Evolutionary conservation across 2,888 invertebrate genomes (phyloP).

Genomic region (Leptinotarsa rubiginosa): DNA sequence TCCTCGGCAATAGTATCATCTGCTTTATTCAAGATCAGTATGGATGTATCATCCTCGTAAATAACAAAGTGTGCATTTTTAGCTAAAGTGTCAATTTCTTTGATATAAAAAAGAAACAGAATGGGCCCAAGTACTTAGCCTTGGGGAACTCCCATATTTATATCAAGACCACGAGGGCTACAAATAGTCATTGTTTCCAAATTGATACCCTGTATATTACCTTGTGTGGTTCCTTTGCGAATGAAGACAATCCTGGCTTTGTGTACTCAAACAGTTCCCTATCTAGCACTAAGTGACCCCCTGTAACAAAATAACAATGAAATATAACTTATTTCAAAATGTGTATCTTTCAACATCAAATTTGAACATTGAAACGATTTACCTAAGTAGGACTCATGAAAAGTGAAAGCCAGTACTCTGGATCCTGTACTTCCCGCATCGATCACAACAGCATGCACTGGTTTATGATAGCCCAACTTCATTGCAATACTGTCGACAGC

Average conservation of each 20-base stretch:
- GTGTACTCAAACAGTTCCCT: constrained; percentile 85
- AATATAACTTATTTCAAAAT: background rate
- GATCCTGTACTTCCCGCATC: constrained; percentile 96
- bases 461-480: constrained; percentile 77
- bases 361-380: constrained; percentile 39
- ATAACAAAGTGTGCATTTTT: too few relatives aligned
- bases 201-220: constrained; percentile 63
- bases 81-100: too few relatives aligned
- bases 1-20: too few relatives aligned
- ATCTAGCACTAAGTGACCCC: constrained; percentile 80
- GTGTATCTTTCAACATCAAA: too few relatives aligned
- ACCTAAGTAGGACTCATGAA: constrained; percentile 83
- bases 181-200: too few relatives aligned
- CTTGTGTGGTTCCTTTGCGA: constrained; percentile 81
- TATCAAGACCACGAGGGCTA: too few relatives aligned
- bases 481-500: constrained; percentile 80
- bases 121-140: too few relatives aligned
- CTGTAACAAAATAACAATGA: constrained; percentile 49
- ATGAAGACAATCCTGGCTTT: constrained; percentile 93
- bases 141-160: too few relatives aligned
- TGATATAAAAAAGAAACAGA: too few relatives aligned
- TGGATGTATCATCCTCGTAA: too few relatives aligned
- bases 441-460: constrained; percentile 86
- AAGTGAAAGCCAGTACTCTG: constrained; percentile 84
- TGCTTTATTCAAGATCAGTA: too few relatives aligned